A percentile compares a stretch with the other conserved stretches of the same genome.
Evolutionary conservation across 2,113 vertebrate species (phyloP).

Genomic region (Leptobrachium leishanense): DNA sequence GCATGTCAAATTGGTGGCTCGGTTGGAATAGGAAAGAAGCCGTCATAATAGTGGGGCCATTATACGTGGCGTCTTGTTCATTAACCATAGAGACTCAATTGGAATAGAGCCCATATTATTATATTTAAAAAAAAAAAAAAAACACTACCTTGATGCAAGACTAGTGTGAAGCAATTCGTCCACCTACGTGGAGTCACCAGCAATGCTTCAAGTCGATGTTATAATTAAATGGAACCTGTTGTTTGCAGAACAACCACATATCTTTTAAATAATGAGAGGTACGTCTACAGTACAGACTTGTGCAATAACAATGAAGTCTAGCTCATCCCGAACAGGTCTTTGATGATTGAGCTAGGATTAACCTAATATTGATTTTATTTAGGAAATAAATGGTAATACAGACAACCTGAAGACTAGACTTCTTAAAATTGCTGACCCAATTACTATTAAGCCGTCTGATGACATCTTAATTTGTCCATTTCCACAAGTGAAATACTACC

Average conservation of each 20-base stretch:
- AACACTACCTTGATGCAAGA: too few relatives aligned
- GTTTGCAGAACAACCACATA: not conserved
- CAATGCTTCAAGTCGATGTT: not conserved
- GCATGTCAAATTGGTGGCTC: too few relatives aligned
- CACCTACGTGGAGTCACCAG: not conserved
- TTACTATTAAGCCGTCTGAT: slow-evolving; percentile 61
- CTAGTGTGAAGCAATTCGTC: not conserved
- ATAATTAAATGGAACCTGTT: not conserved
- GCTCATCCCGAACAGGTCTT: slow-evolving; percentile 47
- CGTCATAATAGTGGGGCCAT: too few relatives aligned
- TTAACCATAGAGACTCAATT: too few relatives aligned
- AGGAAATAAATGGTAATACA: slow-evolving; percentile 60
- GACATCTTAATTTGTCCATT: slow-evolving; percentile 64
- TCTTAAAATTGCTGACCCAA: slow-evolving; percentile 65
- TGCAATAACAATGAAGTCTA: slow-evolving; percentile 13
- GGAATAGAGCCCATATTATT: too few relatives aligned
- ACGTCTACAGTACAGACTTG: not conserved
- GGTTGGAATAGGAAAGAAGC: too few relatives aligned
- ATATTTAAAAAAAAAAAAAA: too few relatives aligned
- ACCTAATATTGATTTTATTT: slow-evolving; percentile 59
- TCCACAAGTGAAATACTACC: slow-evolving; percentile 63
- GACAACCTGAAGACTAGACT: slow-evolving; percentile 61
- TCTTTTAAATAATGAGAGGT: not conserved
- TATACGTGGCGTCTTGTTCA: too few relatives aligned
- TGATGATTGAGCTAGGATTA: slow-evolving; percentile 56